phyloP scores from a whole-genome alignment of 2,797 vertebrate genomes.

The Staurois parvus region DNA sequence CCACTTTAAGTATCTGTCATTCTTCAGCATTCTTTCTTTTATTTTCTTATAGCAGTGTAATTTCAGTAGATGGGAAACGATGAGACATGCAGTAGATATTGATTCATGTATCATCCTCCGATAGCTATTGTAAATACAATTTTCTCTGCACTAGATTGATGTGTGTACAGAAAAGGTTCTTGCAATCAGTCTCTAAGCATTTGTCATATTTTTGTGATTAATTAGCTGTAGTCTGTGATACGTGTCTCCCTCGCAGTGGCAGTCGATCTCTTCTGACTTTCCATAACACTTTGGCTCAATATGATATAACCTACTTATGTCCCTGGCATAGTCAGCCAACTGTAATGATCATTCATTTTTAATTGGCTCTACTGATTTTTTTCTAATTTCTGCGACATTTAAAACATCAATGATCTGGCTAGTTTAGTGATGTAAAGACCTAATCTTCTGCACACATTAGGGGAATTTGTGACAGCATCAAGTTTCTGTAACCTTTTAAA shows the following conservation, averaged over 20 bases:
- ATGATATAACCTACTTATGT: conserved; percentile 1
- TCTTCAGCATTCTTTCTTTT: too few relatives aligned
- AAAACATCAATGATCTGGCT: not conserved
- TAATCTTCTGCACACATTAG: too few relatives aligned
- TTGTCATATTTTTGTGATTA: conserved; percentile 30
- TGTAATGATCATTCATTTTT: not conserved
- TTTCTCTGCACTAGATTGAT: conserved; percentile 21
- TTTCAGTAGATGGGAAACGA: too few relatives aligned
- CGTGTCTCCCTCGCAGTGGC: not conserved
- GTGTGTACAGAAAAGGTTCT: conserved; percentile 5
- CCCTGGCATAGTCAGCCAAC: not conserved
- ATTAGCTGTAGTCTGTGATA: conserved; percentile 14
- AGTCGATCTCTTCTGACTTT: not conserved
- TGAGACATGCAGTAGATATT: conserved; percentile 11
- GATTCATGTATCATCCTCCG: conserved; percentile 26
- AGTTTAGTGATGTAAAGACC: not conserved
- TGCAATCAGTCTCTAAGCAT: conserved; percentile 17
- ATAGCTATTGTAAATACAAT: conserved; percentile 41
- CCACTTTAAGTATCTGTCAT: too few relatives aligned
- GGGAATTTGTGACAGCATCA: too few relatives aligned
- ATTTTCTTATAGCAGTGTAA: too few relatives aligned
- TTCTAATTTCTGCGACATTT: conserved; percentile 10
- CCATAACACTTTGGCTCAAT: not conserved
- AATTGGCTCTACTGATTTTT: not conserved
- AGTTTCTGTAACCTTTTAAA: too few relatives aligned